Conservation (phyloP, 2,888 invertebrate genomes). For the Nemapogon koenigi region DNA sequence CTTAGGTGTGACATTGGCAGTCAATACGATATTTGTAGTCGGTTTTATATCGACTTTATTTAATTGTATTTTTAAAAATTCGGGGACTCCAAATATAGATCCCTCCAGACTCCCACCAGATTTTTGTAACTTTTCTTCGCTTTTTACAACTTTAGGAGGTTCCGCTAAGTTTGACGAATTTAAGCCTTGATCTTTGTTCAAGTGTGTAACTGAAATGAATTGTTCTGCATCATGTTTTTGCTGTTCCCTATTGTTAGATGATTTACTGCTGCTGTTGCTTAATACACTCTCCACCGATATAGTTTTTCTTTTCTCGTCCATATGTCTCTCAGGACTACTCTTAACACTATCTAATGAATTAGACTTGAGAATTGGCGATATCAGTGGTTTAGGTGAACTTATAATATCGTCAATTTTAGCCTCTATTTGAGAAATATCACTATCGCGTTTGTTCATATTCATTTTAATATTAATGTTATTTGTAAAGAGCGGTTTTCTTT, state of each 20-base stretch:
- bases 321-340: constrained; percentile 56
- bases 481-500: constrained; percentile 35
- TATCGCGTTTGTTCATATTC: constrained; percentile 46
- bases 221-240: constrained; percentile 40
- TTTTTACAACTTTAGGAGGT: constrained; percentile 34
- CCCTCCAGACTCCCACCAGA: constrained; percentile 18
- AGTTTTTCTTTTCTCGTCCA: constrained; percentile 53
- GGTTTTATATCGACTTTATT: constrained; percentile 73
- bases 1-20: constrained; percentile 65
- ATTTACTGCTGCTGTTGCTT: constrained; percentile 24
- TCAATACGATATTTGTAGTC: constrained; percentile 68
- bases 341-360: constrained; percentile 67
- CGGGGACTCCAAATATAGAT: constrained; percentile 57
- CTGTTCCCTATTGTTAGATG: constrained; percentile 23
- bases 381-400: constrained; percentile 57
- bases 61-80: constrained; percentile 74
- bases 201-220: constrained; percentile 64
- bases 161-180: constrained; percentile 26
- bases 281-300: constrained; percentile 56
- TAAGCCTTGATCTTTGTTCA: constrained; percentile 52
- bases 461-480: constrained; percentile 48
- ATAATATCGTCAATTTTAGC: constrained; percentile 63
- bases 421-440: constrained; percentile 60
- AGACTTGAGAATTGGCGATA: constrained; percentile 55
- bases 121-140: constrained; percentile 43